phyloP scores from a whole-genome alignment of 2,797 vertebrate species.

The Lepilemur septentrionalis region DNA sequence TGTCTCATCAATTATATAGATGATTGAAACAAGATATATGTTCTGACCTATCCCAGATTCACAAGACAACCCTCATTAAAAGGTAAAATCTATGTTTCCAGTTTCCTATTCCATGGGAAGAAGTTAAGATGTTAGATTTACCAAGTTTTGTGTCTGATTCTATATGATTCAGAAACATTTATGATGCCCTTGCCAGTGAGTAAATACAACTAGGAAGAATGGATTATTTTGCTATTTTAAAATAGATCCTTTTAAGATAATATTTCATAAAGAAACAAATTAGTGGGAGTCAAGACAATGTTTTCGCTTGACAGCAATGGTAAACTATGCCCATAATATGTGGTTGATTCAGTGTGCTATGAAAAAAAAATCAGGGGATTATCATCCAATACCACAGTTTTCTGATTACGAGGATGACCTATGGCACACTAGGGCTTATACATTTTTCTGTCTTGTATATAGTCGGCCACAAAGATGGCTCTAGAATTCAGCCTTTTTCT shows the following conservation, averaged over 20 bases:
- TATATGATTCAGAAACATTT: not conserved
- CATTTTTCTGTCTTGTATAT: not conserved
- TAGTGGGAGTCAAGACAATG: not conserved
- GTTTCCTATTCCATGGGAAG: not conserved
- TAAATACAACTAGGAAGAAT: not conserved
- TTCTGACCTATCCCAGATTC: not conserved
- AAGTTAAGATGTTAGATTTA: not conserved
- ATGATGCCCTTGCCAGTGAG: not conserved
- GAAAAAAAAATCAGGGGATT: not conserved
- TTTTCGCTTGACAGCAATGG: not conserved
- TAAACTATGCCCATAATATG: not conserved
- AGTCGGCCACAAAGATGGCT: not conserved
- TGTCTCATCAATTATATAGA: not conserved
- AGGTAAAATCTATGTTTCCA: not conserved
- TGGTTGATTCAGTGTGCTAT: not conserved
- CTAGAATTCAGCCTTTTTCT: not conserved
- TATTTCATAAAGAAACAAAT: slow-evolving; percentile 26
- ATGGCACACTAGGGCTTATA: not conserved
- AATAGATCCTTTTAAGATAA: not conserved
- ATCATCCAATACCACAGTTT: not conserved
- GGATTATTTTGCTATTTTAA: not conserved
- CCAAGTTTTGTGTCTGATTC: not conserved
- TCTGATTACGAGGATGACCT: not conserved
- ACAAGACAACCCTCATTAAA: not conserved
- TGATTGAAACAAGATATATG: not conserved